Conservation (phyloP, 2,888 invertebrate genomes). For the Augiades crinisus region DNA sequence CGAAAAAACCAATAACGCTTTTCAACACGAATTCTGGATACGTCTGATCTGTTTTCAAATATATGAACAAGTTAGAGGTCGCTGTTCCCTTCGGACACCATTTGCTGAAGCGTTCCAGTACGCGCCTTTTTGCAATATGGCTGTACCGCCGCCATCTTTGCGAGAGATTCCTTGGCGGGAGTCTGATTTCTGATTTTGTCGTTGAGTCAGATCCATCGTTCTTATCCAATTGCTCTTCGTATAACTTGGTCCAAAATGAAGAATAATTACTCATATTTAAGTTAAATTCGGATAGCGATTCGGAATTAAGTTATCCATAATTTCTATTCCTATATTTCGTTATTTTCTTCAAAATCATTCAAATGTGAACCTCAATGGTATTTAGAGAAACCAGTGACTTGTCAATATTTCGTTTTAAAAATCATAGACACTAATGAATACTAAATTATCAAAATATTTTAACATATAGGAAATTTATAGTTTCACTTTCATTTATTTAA, state of each 20-base stretch:
- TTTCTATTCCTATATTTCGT: background rate
- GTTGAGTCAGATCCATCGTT: slow-evolving; percentile 59
- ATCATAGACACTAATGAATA: too few species aligned
- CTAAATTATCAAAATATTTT: too few species aligned
- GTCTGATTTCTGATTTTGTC: slow-evolving; percentile 52
- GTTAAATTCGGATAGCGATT: background rate
- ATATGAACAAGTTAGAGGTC: slow-evolving; percentile 51
- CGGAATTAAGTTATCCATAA: background rate
- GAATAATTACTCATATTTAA: slow-evolving; percentile 5
- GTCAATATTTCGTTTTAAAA: too few species aligned
- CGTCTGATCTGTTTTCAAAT: slow-evolving; percentile 69
- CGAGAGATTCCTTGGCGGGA: slow-evolving; percentile 61
- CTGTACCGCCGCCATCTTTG: slow-evolving; percentile 74
- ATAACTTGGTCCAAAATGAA: slow-evolving; percentile 15
- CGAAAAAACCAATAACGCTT: slow-evolving; percentile 84
- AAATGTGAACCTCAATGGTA: background rate
- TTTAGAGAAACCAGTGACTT: too few species aligned
- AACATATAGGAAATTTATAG: too few species aligned
- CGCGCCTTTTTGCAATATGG: slow-evolving; percentile 54
- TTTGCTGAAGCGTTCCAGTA: slow-evolving; percentile 57
- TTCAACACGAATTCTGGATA: slow-evolving; percentile 82
- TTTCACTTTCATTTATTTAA: too few species aligned
- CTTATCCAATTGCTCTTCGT: slow-evolving; percentile 40
- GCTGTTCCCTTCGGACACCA: slow-evolving; percentile 62
- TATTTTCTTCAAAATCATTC: background rate